These are phyloP conservation scores for Hyppa rectilinea DNA, from an alignment of 2,888 invertebrate genomes.

Conservation along the genomic window DNA sequence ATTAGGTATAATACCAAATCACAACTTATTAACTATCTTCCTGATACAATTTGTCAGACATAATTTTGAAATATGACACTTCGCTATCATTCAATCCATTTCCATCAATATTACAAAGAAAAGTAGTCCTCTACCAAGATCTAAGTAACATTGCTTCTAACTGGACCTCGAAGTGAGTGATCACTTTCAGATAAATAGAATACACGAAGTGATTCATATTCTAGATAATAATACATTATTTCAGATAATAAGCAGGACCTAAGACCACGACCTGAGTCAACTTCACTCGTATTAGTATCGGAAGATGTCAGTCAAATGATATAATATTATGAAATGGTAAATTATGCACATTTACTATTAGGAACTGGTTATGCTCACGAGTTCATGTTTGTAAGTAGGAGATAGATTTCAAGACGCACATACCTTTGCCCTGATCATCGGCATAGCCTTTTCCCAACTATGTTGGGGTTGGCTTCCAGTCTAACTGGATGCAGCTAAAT, in stretches of 20 bases:
- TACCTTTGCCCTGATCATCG: constrained; percentile 1
- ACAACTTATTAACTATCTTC: no score
- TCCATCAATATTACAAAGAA: constrained; percentile 9
- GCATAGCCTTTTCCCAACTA: no score
- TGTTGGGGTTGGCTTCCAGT: no score
- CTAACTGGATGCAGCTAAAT: no score
- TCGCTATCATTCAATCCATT: not conserved
- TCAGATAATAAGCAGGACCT: constrained; percentile 53
- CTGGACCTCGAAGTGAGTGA: constrained; percentile 42
- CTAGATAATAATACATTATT: constrained; percentile 48
- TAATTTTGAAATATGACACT: not conserved
- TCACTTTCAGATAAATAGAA: constrained; percentile 54
- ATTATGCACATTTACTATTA: constrained; percentile 36
- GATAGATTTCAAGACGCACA: constrained; percentile 34
- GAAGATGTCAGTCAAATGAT: constrained; percentile 66
- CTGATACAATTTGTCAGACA: not conserved
- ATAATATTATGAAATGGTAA: constrained; percentile 54
- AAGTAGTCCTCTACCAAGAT: not conserved
- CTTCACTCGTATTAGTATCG: constrained; percentile 62
- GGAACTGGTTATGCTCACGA: constrained; percentile 37
- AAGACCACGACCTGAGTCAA: constrained; percentile 58
- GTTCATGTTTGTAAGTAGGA: constrained; percentile 18
- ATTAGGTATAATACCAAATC: not conserved
- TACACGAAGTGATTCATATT: constrained; percentile 57
- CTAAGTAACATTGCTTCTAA: constrained; percentile 7